phyloP scores from a whole-genome alignment of 2,113 vertebrate species.

The Apteryx mantelli region DNA sequence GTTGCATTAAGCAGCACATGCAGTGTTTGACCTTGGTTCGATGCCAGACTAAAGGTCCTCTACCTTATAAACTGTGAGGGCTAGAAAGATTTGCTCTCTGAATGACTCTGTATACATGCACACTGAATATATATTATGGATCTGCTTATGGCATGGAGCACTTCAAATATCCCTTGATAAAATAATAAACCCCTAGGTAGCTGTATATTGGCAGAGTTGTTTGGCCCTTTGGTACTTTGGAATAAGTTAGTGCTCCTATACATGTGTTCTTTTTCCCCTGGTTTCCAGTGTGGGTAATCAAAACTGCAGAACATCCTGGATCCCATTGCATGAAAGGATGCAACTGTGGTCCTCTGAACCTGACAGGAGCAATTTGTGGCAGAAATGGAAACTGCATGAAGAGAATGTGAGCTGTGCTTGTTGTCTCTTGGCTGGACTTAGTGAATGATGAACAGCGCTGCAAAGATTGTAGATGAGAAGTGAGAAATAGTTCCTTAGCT shows the following conservation, averaged over 20 bases:
- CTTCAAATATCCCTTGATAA: conserved; percentile 55
- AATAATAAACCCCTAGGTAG: conserved; percentile 51
- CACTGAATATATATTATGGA: background rate
- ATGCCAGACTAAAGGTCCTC: conserved; percentile 14
- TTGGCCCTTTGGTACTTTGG: conserved; percentile 27
- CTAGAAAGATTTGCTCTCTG: conserved; percentile 30
- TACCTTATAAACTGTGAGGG: background rate
- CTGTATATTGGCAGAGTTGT: conserved; percentile 35
- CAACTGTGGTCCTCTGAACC: background rate
- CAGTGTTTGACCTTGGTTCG: background rate
- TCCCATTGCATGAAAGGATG: background rate
- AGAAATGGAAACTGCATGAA: background rate
- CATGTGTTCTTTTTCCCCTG: background rate
- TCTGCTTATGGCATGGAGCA: background rate
- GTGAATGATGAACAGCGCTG: background rate
- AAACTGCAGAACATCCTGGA: conserved; percentile 28
- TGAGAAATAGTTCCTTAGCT: background rate
- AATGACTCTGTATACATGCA: background rate
- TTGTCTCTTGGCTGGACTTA: background rate
- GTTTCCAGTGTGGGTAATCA: conserved; percentile 22
- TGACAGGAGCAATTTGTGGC: background rate
- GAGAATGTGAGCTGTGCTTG: background rate
- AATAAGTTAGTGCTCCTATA: conserved; percentile 15
- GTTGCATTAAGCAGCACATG: background rate
- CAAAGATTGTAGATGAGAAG: background rate